These are phyloP conservation scores for Apeltes quadracus DNA, from an alignment of 2,113 vertebrate genomes.

Conservation along the genomic window DNA sequence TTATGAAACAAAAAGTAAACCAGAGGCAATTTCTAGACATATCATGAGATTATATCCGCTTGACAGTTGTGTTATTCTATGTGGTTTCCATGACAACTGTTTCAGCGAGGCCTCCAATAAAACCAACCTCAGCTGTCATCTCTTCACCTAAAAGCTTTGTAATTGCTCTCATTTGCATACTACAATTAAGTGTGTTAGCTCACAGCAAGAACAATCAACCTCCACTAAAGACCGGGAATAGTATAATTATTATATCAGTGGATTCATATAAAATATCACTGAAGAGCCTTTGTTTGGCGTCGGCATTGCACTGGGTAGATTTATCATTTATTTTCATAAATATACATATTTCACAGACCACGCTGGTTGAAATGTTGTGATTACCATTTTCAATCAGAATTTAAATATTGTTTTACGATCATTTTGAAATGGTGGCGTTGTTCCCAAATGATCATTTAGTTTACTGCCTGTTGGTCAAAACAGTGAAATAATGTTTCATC, in stretches of 20 bases:
- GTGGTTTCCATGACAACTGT: constrained; percentile 98
- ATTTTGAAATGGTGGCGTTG: constrained; percentile 8
- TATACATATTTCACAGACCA: constrained; percentile 40
- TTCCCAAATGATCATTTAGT: constrained; percentile 4
- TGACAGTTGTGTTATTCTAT: constrained; percentile 87
- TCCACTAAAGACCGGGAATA: constrained; percentile 82
- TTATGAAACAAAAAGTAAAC: constrained; percentile 43
- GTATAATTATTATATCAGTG: constrained; percentile 82
- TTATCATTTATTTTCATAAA: constrained; percentile 49
- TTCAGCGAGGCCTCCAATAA: constrained; percentile 94
- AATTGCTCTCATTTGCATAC: constrained; percentile 99
- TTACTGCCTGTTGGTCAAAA: constrained; percentile 33
- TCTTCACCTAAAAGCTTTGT: constrained; percentile 99
- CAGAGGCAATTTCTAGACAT: constrained; percentile 67
- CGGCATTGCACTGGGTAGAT: constrained; percentile 44
- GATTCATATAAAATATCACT: constrained; percentile 76
- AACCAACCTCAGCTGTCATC: constrained; percentile 99
- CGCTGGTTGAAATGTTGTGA: constrained; percentile 29
- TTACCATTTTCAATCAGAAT: constrained; percentile 19
- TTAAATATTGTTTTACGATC: background rate
- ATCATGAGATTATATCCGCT: constrained; percentile 75
- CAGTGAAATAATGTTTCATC: constrained; percentile 56
- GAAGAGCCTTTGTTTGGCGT: constrained; percentile 69
- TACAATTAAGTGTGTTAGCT: constrained; percentile 99
- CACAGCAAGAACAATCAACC: constrained; percentile 99